Percentiles rank a stretch among this genome's conserved stretches.
phyloP scores from a whole-genome alignment of 2,888 invertebrate species.

The Margaritifera margaritifera region DNA sequence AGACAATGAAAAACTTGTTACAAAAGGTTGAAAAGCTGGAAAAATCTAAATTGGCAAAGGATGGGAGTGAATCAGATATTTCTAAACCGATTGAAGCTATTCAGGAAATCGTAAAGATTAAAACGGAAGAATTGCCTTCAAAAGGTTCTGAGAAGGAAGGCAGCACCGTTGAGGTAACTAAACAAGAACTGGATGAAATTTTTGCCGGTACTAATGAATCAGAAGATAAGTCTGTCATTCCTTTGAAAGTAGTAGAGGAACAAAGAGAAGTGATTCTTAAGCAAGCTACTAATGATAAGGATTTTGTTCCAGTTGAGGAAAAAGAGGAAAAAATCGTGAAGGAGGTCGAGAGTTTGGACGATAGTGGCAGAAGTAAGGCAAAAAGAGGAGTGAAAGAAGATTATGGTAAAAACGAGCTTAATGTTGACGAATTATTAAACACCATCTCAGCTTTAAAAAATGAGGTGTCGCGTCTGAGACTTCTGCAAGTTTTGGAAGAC shows the following conservation, averaged over 20 bases:
- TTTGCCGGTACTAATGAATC: slow-evolving; percentile 4
- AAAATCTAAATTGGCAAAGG: neutral
- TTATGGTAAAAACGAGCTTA: slow-evolving; percentile 4
- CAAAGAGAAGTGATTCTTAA: no score
- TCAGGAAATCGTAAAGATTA: slow-evolving; percentile 9
- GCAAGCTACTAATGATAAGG: no score
- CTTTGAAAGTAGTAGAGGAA: no score
- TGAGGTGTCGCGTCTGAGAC: slow-evolving; percentile 24
- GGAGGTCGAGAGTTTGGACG: no score
- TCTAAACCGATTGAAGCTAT: slow-evolving; percentile 1
- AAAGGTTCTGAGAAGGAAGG: no score
- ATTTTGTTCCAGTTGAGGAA: no score
- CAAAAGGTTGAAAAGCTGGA: slow-evolving; percentile 13
- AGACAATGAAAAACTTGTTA: slow-evolving; percentile 12
- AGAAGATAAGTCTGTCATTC: neutral
- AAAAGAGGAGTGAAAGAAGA: slow-evolving; percentile 21
- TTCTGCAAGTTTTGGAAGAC: slow-evolving; percentile 44
- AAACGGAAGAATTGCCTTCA: neutral
- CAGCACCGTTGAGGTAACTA: slow-evolving; percentile 4
- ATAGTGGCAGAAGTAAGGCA: slow-evolving; percentile 5
- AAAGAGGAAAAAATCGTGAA: no score
- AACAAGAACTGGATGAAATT: slow-evolving; percentile 14
- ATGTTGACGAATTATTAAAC: slow-evolving; percentile 29
- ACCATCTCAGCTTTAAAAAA: slow-evolving; percentile 33
- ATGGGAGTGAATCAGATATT: neutral